These are phyloP conservation scores for Elysia crispata DNA, from an alignment of 2,888 invertebrate genomes.

Conservation along the genomic window DNA sequence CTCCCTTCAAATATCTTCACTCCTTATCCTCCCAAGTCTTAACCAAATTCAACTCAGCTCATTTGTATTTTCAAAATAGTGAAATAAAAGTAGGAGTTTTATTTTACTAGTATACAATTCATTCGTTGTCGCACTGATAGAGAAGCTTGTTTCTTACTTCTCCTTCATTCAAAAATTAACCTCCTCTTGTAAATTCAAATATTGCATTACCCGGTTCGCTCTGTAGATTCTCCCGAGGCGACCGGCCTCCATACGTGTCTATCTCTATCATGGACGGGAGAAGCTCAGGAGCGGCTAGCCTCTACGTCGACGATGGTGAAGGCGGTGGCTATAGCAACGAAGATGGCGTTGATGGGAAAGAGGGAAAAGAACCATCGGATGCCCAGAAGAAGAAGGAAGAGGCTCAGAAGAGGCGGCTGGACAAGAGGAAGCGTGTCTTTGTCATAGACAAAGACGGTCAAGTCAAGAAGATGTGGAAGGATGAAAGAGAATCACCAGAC, in stretches of 20 bases:
- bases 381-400: background rate
- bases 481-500: conserved; percentile 44
- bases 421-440: conserved; percentile 39
- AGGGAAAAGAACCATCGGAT: background rate
- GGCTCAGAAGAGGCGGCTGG: background rate
- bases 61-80: no score
- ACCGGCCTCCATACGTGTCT: conserved; percentile 13
- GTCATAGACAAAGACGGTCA: conserved; percentile 41
- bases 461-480: conserved; percentile 42
- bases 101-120: no score
- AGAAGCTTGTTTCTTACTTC: no score
- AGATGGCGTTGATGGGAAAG: background rate
- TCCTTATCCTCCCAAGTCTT: no score
- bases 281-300: background rate
- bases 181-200: no score
- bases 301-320: background rate
- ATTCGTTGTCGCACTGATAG: no score
- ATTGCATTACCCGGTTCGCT: no score
- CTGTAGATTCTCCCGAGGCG: conserved; percentile 23
- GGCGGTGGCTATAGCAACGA: background rate
- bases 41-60: no score
- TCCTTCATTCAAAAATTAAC: no score
- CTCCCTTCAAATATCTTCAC: no score
- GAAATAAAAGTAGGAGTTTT: no score
- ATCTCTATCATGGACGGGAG: conserved; percentile 18